A percentile compares a stretch with the other conserved stretches of the same genome.
Conservation (phyloP, 2,113 vertebrate species). For the Solenodon paradoxus region DNA sequence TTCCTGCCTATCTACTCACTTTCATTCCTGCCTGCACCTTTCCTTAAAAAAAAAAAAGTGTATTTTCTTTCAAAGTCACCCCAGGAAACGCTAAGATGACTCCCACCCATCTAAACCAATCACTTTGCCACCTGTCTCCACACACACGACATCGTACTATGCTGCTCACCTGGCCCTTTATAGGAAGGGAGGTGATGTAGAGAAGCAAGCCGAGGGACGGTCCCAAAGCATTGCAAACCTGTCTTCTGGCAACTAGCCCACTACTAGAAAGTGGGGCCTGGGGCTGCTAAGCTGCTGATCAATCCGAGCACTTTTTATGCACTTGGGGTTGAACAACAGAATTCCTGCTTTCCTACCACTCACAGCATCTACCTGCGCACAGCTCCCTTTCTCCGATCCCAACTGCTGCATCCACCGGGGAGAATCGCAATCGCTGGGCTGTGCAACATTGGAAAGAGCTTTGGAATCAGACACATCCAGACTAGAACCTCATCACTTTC, state of each 20-base stretch:
- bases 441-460: background rate
- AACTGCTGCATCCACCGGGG: background rate
- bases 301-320: background rate
- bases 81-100: background rate
- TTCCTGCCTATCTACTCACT: no score
- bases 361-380: background rate
- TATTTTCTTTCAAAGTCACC: constrained; percentile 15
- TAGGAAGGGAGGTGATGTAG: background rate
- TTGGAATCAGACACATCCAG: background rate
- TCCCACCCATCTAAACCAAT: background rate
- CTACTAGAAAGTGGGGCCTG: background rate
- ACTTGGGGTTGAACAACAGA: background rate
- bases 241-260: background rate
- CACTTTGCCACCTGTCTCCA: background rate
- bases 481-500: background rate
- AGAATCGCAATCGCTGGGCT: background rate
- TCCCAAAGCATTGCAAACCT: background rate
- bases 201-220: background rate
- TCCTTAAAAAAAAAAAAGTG: no score
- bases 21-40: no score
- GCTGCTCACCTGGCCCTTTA: background rate
- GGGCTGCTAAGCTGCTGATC: background rate
- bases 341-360: background rate
- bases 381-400: background rate
- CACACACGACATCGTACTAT: background rate